Base-by-base conservation (phyloP, 1,140 invertebrate species). In the Drosophila athabasca region DNA sequence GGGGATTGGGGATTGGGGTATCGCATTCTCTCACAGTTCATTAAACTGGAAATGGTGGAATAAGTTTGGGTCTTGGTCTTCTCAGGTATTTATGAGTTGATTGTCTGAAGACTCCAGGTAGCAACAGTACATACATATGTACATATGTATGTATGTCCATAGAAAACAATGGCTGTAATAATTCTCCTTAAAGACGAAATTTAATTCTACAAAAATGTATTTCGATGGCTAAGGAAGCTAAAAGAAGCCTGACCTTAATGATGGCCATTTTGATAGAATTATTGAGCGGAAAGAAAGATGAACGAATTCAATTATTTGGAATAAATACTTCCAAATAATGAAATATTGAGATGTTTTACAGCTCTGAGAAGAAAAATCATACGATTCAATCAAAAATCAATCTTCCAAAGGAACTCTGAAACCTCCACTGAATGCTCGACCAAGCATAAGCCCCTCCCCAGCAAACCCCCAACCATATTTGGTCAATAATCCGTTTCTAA, bases 401-500 rank as follows among this genome's bases (percentile, higher is more conserved):
- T 39, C 31, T 11, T 3, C 2, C 9, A 35, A 4, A 24, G 11
- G 15, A 29, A 41, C n/a, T 6, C 11, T 19, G n/a, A 45, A 57
- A 41, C 55, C 66, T 5, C 43, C 15, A 15, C 15, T 45, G 6
- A 11, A 49, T n/a, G 11, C 35, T n/a, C 49, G 22, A 22, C 52
- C 45, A 69, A 69, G 57, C 45, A 2, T 57, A 62, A 57, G 24
- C 22, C 43, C 48, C 49, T 29, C 6, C 43, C 45, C 49, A 46
- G 8, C 43, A 29, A 53, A 51, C 53, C 9, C 13, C 31, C 46
- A 67, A 76, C 46, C 62, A 76, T 68, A 65, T 39, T 60, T 54
- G 51, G 50, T 52, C 64, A 69, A 66, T 85, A 80, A 87, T 85
- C 73, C 62, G 70, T 79, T 72, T 49, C 49, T 51, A 65, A 76